Conservation (phyloP, 2,113 vertebrate species). For the Amphiprion ocellaris region DNA sequence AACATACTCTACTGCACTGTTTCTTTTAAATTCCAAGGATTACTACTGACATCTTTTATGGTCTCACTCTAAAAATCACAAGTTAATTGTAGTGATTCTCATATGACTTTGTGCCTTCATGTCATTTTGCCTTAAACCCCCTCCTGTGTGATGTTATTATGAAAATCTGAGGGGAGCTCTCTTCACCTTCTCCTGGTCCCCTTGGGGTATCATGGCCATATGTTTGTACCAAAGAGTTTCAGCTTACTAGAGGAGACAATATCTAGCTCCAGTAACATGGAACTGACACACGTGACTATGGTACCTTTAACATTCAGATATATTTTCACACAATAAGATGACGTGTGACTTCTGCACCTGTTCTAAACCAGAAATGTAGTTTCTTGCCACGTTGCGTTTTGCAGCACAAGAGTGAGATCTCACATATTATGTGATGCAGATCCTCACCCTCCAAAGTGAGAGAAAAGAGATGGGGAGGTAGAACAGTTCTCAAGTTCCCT, state of each 20-base stretch:
- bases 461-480: conserved; percentile 9
- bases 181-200: conserved; percentile 27
- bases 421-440: conserved; percentile 2
- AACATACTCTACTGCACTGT: background rate
- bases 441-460: conserved; percentile 18
- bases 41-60: background rate
- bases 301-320: conserved; percentile 4
- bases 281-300: conserved; percentile 10
- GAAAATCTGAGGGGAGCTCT: conserved; percentile 40
- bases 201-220: conserved; percentile 44
- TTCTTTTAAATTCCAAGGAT: background rate
- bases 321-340: conserved; percentile 28
- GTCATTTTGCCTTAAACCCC: conserved; percentile 18
- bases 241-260: conserved; percentile 52
- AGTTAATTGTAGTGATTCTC: background rate
- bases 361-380: conserved; percentile 28
- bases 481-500: conserved; percentile 48
- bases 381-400: conserved; percentile 34
- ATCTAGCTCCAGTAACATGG: conserved; percentile 37
- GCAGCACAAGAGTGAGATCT: conserved; percentile 32
- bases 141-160: conserved; percentile 49
- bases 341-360: conserved; percentile 27
- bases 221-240: conserved; percentile 56
- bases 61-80: background rate
- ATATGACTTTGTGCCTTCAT: conserved; percentile 1